These are phyloP conservation scores for Drosophila ezoana DNA, from an alignment of 2,888 invertebrate species.

Conservation along the genomic window DNA sequence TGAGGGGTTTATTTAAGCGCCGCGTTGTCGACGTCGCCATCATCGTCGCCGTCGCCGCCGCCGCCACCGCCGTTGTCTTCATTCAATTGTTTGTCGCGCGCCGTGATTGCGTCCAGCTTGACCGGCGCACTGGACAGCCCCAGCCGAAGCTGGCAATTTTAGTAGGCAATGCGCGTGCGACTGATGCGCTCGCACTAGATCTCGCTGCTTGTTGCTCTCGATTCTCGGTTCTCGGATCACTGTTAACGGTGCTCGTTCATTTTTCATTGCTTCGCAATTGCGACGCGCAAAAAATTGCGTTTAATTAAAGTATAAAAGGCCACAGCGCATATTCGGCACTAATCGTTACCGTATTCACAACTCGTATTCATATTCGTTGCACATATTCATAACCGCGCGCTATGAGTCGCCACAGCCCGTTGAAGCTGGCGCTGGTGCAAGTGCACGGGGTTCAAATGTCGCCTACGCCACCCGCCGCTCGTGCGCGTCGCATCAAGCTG, in stretches of 20 bases:
- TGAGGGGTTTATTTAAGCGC: slow-evolving; percentile 46
- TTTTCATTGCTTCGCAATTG: slow-evolving; percentile 63
- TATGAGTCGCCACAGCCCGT: slow-evolving; percentile 65
- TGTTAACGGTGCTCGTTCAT: slow-evolving; percentile 12
- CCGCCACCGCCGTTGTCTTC: slow-evolving; percentile 31
- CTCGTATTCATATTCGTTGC: slow-evolving; percentile 17
- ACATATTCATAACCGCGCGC: slow-evolving; percentile 16
- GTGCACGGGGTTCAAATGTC: slow-evolving; percentile 54
- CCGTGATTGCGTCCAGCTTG: slow-evolving; percentile 73
- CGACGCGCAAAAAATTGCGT: slow-evolving; percentile 74
- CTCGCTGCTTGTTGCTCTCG: slow-evolving; percentile 31
- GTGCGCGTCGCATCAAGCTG: slow-evolving; percentile 57
- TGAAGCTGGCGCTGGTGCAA: slow-evolving; percentile 70
- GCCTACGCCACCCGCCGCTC: slow-evolving; percentile 1
- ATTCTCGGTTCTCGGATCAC: slow-evolving; percentile 15
- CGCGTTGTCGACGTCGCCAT: slow-evolving; percentile 32
- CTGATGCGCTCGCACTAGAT: slow-evolving; percentile 67
- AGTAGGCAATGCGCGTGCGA: slow-evolving; percentile 81
- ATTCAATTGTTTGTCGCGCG: slow-evolving; percentile 73
- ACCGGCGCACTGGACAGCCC: slow-evolving; percentile 32
- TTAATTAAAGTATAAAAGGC: slow-evolving; percentile 78
- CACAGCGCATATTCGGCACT: slow-evolving; percentile 39
- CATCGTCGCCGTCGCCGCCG: background rate
- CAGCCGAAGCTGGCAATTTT: slow-evolving; percentile 40
- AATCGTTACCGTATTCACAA: slow-evolving; percentile 13